A percentile compares a stretch with the other conserved stretches of the same genome.
Evolutionary conservation across 2,113 vertebrate species (phyloP).

Genomic region (Anguilla rostrata): DNA sequence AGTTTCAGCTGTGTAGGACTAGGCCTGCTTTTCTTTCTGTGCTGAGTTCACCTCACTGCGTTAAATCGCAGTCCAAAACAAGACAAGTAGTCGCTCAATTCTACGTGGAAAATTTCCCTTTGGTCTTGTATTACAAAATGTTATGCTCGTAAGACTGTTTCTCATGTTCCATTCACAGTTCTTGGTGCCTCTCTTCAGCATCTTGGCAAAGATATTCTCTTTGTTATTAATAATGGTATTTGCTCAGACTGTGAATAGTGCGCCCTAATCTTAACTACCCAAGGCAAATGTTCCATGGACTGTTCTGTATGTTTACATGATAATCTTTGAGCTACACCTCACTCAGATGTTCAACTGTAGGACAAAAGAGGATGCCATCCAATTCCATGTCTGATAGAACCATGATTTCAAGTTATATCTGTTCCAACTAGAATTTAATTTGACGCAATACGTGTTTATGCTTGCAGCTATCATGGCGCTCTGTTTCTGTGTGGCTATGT

Average conservation of each 20-base stretch:
- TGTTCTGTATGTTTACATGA: background rate
- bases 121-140: background rate
- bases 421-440: background rate
- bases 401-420: background rate
- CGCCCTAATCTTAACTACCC: background rate
- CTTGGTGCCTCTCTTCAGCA: background rate
- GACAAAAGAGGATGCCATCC: background rate
- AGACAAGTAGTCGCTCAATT: background rate
- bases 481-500: slow-evolving; percentile 1
- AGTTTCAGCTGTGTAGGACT: background rate
- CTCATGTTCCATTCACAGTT: background rate
- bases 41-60: background rate
- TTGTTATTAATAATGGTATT: background rate
- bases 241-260: background rate
- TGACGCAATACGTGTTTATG: background rate
- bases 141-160: background rate
- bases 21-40: background rate
- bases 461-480: background rate
- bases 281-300: background rate
- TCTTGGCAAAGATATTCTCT: background rate
- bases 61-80: background rate
- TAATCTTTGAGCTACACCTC: background rate
- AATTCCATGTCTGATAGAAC: background rate
- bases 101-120: background rate
- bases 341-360: background rate